Evolutionary conservation across 2,113 vertebrate genomes (phyloP).

Genomic region (Speoplatyrhinus poulsoni): DNA sequence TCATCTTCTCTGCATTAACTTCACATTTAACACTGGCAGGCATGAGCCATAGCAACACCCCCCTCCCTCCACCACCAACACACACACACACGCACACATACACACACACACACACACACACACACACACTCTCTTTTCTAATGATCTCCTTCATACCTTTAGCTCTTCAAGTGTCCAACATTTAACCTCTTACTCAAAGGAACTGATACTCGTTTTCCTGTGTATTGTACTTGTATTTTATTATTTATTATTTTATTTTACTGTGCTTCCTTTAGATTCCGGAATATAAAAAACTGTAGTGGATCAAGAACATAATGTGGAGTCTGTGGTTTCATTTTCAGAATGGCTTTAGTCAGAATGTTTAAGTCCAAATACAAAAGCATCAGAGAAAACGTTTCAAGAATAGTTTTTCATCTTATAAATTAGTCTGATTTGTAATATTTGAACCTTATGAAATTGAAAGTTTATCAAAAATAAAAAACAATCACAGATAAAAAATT

Average conservation of each 20-base stretch:
- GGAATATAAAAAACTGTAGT: background rate
- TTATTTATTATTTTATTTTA: too few relatives aligned
- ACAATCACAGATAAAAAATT: constrained; percentile 38
- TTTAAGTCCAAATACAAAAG: constrained; percentile 64
- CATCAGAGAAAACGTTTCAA: constrained; percentile 50
- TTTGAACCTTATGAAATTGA: constrained; percentile 37
- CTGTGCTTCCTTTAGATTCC: too few relatives aligned
- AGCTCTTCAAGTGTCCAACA: too few relatives aligned
- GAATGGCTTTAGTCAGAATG: constrained; percentile 63
- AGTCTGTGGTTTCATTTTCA: constrained; percentile 21
- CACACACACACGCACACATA: background rate
- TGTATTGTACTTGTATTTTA: too few relatives aligned
- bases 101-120: constrained; percentile 1
- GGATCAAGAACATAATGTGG: background rate
- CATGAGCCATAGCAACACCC: constrained; percentile 3
- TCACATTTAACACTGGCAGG: constrained; percentile 51
- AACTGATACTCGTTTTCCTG: too few relatives aligned
- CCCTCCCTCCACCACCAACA: background rate
- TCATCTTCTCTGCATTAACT: constrained; percentile 52
- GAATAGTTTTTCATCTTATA: constrained; percentile 64
- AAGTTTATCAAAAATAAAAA: constrained; percentile 25
- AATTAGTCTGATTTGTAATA: constrained; percentile 54
- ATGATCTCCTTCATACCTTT: too few relatives aligned
- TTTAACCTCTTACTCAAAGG: too few relatives aligned
- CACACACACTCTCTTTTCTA: background rate